Evolutionary conservation across 2,888 invertebrate genomes (phyloP), one percentile per base, ranked within the genome.

Genomic region (Ochropleura plecta): DNA sequence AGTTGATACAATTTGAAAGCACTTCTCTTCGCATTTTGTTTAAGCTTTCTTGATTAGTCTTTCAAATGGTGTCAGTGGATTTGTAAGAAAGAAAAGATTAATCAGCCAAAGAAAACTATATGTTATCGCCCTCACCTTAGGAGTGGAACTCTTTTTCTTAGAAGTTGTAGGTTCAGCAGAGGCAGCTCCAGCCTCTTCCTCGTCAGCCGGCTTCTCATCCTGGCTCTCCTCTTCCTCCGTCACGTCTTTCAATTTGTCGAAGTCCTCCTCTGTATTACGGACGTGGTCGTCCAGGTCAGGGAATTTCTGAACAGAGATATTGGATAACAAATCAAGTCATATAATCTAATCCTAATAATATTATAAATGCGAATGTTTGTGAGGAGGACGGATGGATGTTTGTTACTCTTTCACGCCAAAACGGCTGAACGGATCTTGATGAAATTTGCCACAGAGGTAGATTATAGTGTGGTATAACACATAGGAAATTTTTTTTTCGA

Each of bases 211-310:
- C 76, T 86, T 94, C 51, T 91, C 95, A 0, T 94, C 90, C 20
- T 81, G 78, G 30, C 57, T 83, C 14, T 96, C 96, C 42, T 89
- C 90, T 7, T 88, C 92, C 42, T 83, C 93, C 40, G 93, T 78
- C 0, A 93, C 97, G 84, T 97, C 97, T 84, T 97, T 97, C 73
- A 98, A 95, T 87, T 98, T 97, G 90, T 98, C 98, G 88, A 98
- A 98, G 73, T 98, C 97, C 46, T 97, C 97, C 83, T 98, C 98
- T 0, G 97, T 96, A 85, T 97, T 96, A 81, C 92, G 93, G 0
- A 91, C 95, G 71, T 96, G 95, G 40, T 97, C 97, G 87, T 97
- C 97, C 80, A 96, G 84, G 44, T 95, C 94, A 9, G 89, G 92
- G 84, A 95, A 97, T 92, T 96, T 96, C 96, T 96, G 76, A 9